Evolutionary conservation across 2,888 invertebrate genomes (phyloP).

Genomic region (Drosophila testacea): DNA sequence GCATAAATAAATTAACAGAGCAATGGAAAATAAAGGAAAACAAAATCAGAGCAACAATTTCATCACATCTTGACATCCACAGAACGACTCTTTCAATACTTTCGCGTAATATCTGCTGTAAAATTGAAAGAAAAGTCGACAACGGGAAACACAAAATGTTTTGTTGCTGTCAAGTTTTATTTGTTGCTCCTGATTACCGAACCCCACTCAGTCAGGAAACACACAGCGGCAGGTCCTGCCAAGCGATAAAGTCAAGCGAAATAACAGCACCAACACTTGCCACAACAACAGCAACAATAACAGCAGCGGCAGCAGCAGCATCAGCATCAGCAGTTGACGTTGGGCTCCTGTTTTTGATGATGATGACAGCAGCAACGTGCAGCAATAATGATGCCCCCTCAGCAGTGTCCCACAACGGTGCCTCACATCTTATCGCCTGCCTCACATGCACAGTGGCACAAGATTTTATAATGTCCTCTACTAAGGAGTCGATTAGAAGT

Average conservation of each 20-base stretch:
- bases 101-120: constrained; percentile 53
- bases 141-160: constrained; percentile 33
- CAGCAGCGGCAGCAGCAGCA: constrained; percentile 2
- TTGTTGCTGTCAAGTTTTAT: constrained; percentile 67
- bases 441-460: constrained; percentile 6
- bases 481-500: no score
- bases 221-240: constrained; percentile 29
- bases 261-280: constrained; percentile 66
- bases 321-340: constrained; percentile 24
- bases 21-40: neutral
- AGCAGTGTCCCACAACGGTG: neutral
- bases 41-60: constrained; percentile 12
- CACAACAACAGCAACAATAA: constrained; percentile 23
- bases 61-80: constrained; percentile 9
- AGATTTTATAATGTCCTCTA: neutral
- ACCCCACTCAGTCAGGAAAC: neutral
- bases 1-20: constrained; percentile 23
- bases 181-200: constrained; percentile 62
- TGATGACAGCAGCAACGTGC: constrained; percentile 65
- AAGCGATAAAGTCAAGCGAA: constrained; percentile 65
- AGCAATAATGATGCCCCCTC: constrained; percentile 55
- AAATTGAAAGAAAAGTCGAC: constrained; percentile 49
- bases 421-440: neutral
- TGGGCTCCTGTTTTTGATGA: constrained; percentile 64
- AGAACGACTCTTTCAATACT: constrained; percentile 14